Evolutionary conservation across 2,113 vertebrate genomes (phyloP).

Genomic region (Gavialis gangeticus): DNA sequence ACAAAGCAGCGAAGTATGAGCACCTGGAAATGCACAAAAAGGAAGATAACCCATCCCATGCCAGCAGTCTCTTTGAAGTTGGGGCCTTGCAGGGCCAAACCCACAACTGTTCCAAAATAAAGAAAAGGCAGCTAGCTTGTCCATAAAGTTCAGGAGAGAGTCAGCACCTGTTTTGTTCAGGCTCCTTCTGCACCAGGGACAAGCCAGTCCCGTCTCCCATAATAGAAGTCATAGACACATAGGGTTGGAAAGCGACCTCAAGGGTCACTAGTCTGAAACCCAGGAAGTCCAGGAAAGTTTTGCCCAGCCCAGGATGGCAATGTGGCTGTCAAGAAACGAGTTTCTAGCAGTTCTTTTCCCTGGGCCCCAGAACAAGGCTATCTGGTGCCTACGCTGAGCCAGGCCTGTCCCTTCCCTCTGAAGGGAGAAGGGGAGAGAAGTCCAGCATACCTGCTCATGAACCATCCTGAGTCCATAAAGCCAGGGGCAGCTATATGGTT

Average conservation of each 20-base stretch:
- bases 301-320: neutral
- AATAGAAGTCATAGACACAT: too few species aligned
- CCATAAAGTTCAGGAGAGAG: neutral
- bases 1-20: neutral
- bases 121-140: neutral
- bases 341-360: neutral
- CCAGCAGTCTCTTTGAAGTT: neutral
- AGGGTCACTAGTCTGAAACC: too few species aligned
- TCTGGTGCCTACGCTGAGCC: neutral
- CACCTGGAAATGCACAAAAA: too few species aligned
- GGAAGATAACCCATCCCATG: neutral
- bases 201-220: too few species aligned
- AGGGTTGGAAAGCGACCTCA: too few species aligned
- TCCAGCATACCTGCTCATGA: neutral
- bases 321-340: neutral
- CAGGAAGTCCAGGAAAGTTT: too few species aligned
- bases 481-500: neutral
- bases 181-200: neutral
- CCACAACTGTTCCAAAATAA: neutral
- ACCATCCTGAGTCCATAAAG: neutral
- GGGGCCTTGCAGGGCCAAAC: neutral
- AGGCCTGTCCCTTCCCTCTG: fast-evolving
- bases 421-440: neutral
- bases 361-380: neutral
- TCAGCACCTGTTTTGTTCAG: neutral